Evolutionary conservation across 1,140 invertebrate species (phyloP).

Genomic region (Mylabris phalerata): DNA sequence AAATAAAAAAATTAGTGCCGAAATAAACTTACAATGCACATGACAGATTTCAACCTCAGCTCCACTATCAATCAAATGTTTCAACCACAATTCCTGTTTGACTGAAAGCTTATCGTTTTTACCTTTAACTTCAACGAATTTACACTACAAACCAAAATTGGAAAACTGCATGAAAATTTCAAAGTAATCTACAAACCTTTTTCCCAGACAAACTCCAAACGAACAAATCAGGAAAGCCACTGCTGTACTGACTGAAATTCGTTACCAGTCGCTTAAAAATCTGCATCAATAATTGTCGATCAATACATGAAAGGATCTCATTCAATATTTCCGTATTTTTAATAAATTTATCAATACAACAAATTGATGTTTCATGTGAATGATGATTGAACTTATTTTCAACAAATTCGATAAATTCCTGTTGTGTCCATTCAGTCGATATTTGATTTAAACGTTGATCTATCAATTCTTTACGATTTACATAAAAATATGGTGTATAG

Average conservation of each 20-base stretch:
- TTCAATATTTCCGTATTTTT: slow-evolving; percentile 16
- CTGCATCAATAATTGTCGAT: slow-evolving; percentile 20
- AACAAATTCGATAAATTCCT: slow-evolving; percentile 17
- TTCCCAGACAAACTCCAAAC: slow-evolving; percentile 33
- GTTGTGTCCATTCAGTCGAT: slow-evolving; percentile 18
- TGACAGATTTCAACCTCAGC: slow-evolving; percentile 72
- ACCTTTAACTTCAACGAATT: too few species aligned
- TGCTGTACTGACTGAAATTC: slow-evolving; percentile 24
- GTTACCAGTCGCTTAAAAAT: slow-evolving; percentile 29
- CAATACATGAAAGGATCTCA: slow-evolving; percentile 25
- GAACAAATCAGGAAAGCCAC: slow-evolving; percentile 38
- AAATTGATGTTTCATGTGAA: slow-evolving; percentile 18
- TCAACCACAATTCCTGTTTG: too few species aligned
- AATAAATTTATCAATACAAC: slow-evolving; percentile 1
- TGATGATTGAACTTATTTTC: slow-evolving; percentile 19
- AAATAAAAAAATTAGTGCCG: too few species aligned
- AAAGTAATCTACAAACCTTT: too few species aligned
- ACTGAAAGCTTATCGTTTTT: too few species aligned
- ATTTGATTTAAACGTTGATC: slow-evolving; percentile 29
- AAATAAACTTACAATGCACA: slow-evolving; percentile 44
- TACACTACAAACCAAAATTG: too few species aligned
- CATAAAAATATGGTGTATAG: slow-evolving; percentile 28
- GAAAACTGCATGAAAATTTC: too few species aligned
- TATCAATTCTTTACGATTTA: slow-evolving; percentile 31
- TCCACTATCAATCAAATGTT: slow-evolving; percentile 60